Evolutionary conservation across 2,113 vertebrate species (phyloP).

Genomic region (Gobio gobio): DNA sequence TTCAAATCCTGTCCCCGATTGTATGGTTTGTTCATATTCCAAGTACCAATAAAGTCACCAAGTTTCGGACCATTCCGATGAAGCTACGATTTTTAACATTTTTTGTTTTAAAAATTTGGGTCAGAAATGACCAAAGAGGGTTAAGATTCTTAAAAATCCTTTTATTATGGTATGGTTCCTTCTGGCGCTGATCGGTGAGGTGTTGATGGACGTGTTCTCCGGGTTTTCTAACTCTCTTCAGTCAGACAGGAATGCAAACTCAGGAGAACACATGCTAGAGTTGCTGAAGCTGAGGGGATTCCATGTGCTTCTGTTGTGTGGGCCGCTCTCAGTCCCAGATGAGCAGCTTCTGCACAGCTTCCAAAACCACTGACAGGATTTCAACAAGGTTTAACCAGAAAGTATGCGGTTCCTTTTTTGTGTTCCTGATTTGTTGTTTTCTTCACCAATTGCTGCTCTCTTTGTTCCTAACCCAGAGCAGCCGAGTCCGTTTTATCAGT

Average conservation of each 20-base stretch:
- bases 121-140: too few relatives aligned
- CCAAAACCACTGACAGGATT: slow-evolving; percentile 11
- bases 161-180: background rate
- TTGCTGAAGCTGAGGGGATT: background rate
- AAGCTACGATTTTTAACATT: too few relatives aligned
- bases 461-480: background rate
- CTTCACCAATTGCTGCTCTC: background rate
- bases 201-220: background rate
- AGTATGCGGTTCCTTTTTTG: background rate
- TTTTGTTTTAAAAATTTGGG: too few relatives aligned
- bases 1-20: too few relatives aligned
- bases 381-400: background rate
- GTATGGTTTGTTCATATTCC: too few relatives aligned
- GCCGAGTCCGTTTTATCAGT: background rate
- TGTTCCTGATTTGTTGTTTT: background rate
- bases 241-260: slow-evolving; percentile 14
- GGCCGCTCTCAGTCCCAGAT: background rate
- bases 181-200: background rate
- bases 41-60: too few relatives aligned
- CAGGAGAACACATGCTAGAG: background rate
- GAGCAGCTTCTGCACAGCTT: slow-evolving; percentile 1
- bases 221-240: background rate
- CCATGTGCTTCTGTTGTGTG: slow-evolving; percentile 1
- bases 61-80: too few relatives aligned
- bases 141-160: background rate